Base-by-base conservation (phyloP, 2,797 vertebrate genomes). In the Parambassis ranga region DNA sequence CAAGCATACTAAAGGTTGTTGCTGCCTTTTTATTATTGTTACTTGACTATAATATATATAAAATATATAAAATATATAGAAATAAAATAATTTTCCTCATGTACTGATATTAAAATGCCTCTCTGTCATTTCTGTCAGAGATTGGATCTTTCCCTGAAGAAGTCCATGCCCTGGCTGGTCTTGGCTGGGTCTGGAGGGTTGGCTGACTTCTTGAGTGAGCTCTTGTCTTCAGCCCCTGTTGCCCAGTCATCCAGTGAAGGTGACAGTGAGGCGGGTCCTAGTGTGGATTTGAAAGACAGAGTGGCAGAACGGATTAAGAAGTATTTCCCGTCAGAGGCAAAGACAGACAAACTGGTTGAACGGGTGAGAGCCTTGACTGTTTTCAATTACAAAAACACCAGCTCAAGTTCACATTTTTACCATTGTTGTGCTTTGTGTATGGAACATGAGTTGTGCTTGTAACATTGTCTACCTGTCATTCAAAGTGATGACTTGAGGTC, bases 141-240 rank as follows among this genome's bases (percentile, higher is more conserved):
- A 91, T 82, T 96, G 26, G 92, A 94, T 41, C 73, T 92, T 0
- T 95, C 95, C 10, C 87, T 94, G 33, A 91, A 91, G 63, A 91
- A 68, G 20, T 89, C 87, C 43, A 93, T 93, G 44, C 96, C 95
- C 26, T 97, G 95, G 90, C 85, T 97, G 65, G 85, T 97, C 43
- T 82, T 97, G 75, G 93, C 93, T 0, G 94, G 94, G 1, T 95
- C 96, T 0, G 96, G 95, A 26, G 95, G 96, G 1, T 75, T 92
- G 7, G 94, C 96, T 0, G 94, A 96, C 82, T 92, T 94, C 75
- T 52, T 97, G 75, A 91, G 88, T 0, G 94, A 95, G 49, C 52
- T 94, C 15, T 36, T 96, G 36, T 90, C 88, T 0, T 80, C 73
- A 2, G 38, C 69, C 1, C 35, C 81, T 0, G 44, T 19, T 0